phyloP scores from a whole-genome alignment of 2,888 invertebrate genomes.

The Caenorhabditis sp. region DNA sequence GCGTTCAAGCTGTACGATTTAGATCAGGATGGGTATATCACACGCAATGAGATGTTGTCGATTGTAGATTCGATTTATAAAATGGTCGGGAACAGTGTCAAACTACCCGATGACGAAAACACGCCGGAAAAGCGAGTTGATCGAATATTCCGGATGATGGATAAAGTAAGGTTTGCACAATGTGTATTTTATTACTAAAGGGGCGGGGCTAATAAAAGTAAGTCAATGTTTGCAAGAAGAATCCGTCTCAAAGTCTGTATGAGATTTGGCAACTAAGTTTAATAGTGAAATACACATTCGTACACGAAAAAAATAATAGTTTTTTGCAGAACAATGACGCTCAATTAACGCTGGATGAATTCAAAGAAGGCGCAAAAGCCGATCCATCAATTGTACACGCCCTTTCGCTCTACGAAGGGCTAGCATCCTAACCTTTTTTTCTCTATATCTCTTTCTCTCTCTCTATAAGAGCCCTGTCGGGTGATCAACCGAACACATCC shows the following conservation, averaged over 20 bases:
- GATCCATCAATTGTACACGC: constrained; percentile 98
- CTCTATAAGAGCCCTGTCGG: not conserved
- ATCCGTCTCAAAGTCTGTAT: too few species aligned
- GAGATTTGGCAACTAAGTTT: too few species aligned
- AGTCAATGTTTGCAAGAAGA: too few species aligned
- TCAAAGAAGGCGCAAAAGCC: constrained; percentile 95
- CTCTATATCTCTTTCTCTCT: not conserved
- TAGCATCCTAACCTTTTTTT: constrained; percentile 44
- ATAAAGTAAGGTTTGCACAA: constrained; percentile 77
- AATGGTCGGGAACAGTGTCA: constrained; percentile 82
- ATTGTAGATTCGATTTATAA: constrained; percentile 96
- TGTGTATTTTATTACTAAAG: too few species aligned
- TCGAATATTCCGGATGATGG: constrained; percentile 98
- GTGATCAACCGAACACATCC: not conserved
- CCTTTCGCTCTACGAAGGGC: constrained; percentile 75
- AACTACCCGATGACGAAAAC: constrained; percentile 69
- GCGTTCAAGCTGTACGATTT: constrained; percentile 93
- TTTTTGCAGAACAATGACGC: constrained; percentile 85
- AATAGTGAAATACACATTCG: too few species aligned
- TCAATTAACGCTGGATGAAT: constrained; percentile 91
- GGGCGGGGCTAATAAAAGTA: too few species aligned
- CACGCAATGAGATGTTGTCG: constrained; percentile 93
- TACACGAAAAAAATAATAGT: not conserved
- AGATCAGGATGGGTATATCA: constrained; percentile 93
- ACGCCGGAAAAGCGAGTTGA: constrained; percentile 86